A percentile compares a stretch with the other conserved stretches of the same genome.
Conservation (phyloP, 2,797 vertebrate genomes). For the Choloepus didactylus region DNA sequence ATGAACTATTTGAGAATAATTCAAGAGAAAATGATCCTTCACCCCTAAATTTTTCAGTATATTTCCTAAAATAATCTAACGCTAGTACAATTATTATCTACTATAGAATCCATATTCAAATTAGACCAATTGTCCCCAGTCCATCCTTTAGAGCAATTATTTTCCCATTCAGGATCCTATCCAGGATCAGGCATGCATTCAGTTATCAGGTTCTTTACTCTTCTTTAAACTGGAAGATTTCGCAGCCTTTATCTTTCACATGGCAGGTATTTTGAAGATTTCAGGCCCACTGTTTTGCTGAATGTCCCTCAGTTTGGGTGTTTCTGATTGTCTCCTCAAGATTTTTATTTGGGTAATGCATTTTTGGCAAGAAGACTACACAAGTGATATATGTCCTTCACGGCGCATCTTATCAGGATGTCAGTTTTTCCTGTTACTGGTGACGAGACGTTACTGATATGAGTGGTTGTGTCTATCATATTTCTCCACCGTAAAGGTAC, state of each 20-base stretch:
- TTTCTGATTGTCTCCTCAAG: not conserved
- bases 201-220: not conserved
- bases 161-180: not conserved
- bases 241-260: not conserved
- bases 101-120: not conserved
- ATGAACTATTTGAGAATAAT: not conserved
- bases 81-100: not conserved
- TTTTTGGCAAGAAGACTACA: not conserved
- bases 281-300: not conserved
- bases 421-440: not conserved
- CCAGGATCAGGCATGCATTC: not conserved
- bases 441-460: not conserved
- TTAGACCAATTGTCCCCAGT: not conserved
- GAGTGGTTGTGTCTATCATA: not conserved
- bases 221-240: not conserved
- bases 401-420: not conserved
- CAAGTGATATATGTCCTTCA: not conserved
- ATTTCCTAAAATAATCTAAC: not conserved
- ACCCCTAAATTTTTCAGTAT: not conserved
- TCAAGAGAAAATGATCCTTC: not conserved
- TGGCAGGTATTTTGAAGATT: not conserved
- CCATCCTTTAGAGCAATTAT: not conserved
- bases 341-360: not conserved
- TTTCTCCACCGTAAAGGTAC: not conserved
- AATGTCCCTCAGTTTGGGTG: not conserved